A percentile compares a stretch with the other conserved stretches of the same genome.
Conservation (phyloP, 2,113 vertebrate genomes). For the Chunga burmeisteri region DNA sequence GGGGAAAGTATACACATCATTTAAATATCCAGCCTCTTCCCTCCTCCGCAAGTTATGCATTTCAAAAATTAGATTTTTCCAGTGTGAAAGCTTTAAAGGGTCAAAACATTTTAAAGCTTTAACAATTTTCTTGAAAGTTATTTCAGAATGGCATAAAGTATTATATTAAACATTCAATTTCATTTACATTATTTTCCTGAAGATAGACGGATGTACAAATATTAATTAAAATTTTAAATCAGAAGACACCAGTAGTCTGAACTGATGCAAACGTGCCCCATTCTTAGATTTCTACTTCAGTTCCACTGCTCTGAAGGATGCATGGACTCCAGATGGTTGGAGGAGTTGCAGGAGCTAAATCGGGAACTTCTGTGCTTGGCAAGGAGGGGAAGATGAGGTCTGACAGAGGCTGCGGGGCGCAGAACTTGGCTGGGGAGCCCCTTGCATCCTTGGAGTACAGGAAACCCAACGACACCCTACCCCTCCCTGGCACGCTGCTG, state of each 20-base stretch:
- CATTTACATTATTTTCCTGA: not conserved
- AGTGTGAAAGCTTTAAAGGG: not conserved
- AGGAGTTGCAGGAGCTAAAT: slow-evolving; percentile 36
- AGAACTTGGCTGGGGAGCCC: not conserved
- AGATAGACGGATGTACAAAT: not conserved
- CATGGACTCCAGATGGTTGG: slow-evolving; percentile 34
- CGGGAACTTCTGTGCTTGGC: not conserved
- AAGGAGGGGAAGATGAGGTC: not conserved
- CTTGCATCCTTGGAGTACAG: not conserved
- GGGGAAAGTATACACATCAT: not conserved
- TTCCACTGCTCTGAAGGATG: not conserved
- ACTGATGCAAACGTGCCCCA: not conserved
- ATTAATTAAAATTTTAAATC: not conserved
- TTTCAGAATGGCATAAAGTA: not conserved
- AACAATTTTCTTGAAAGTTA: not conserved
- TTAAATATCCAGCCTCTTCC: not conserved
- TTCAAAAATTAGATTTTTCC: slow-evolving; percentile 5
- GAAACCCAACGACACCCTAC: not conserved
- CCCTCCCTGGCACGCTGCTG: rapidly evolving
- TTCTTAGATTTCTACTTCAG: not conserved
- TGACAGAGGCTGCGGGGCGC: not conserved
- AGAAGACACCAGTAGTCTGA: not conserved
- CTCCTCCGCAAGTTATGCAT: not conserved
- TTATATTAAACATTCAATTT: not conserved
- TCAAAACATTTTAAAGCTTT: not conserved